A percentile compares a stretch with the other conserved stretches of the same genome.
phyloP scores from a whole-genome alignment of 2,113 vertebrate species.

The Sterna hirundo region DNA sequence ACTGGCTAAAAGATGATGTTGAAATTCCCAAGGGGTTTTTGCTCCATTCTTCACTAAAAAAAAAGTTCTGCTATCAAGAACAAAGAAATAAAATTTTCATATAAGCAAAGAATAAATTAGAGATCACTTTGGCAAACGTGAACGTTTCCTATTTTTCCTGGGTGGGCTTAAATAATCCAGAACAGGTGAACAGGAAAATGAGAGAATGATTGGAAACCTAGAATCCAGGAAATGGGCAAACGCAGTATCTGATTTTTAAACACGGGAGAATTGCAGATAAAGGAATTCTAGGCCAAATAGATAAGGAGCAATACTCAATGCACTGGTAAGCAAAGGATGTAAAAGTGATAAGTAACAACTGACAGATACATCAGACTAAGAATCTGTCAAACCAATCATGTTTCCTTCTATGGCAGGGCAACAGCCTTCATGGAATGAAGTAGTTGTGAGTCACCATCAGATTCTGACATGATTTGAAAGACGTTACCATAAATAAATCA shows the following conservation, averaged over 20 bases:
- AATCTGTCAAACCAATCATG: conserved; percentile 33
- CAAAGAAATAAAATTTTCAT: not conserved
- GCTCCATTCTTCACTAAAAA: not conserved
- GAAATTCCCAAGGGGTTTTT: not conserved
- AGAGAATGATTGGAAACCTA: not conserved
- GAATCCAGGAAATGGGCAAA: not conserved
- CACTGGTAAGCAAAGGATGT: conserved; percentile 50
- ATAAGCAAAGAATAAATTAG: not conserved
- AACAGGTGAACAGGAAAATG: not conserved
- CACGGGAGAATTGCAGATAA: conserved; percentile 31
- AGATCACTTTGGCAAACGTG: not conserved
- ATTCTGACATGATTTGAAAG: conserved; percentile 33
- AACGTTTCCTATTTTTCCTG: not conserved
- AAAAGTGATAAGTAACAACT: conserved; percentile 39
- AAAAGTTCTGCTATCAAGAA: not conserved
- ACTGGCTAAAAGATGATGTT: not conserved
- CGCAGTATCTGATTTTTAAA: conserved; percentile 25
- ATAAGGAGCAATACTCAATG: conserved; percentile 36
- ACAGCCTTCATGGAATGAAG: not conserved
- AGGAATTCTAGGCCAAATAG: conserved; percentile 21
- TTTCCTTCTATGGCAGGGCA: conserved; percentile 1
- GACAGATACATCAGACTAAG: conserved; percentile 34
- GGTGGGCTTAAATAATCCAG: not conserved
- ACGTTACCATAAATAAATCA: conserved; percentile 19
- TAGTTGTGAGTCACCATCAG: conserved; percentile 16